phyloP scores from a whole-genome alignment of 2,797 vertebrate species.

The Malurus splendens region DNA sequence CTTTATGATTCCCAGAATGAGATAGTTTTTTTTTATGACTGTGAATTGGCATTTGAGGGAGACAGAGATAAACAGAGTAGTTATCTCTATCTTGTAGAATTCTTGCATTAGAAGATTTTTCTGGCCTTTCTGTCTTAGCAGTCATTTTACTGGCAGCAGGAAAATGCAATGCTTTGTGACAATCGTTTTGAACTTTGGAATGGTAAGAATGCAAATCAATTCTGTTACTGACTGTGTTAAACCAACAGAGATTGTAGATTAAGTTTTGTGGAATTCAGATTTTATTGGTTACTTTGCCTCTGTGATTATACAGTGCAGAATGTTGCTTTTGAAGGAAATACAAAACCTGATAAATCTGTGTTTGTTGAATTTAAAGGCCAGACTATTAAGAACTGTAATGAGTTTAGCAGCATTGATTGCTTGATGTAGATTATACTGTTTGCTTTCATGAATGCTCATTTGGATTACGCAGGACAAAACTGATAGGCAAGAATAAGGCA shows the following conservation, averaged over 20 bases:
- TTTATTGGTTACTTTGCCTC: neutral
- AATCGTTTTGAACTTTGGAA: neutral
- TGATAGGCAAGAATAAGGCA: neutral
- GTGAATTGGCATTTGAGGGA: neutral
- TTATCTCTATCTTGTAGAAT: neutral
- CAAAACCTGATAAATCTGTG: neutral
- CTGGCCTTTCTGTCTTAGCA: neutral
- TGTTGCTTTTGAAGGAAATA: neutral
- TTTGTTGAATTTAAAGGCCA: slow-evolving; percentile 9
- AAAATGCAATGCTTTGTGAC: neutral
- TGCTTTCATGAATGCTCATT: neutral
- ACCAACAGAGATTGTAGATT: neutral
- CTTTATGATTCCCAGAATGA: neutral
- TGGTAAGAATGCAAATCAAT: neutral
- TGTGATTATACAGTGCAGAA: neutral
- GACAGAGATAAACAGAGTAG: neutral
- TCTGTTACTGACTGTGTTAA: neutral
- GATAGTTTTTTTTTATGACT: neutral
- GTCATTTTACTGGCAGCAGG: neutral
- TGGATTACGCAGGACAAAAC: neutral
- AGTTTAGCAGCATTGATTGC: neutral
- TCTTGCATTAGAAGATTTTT: neutral
- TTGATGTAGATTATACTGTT: neutral
- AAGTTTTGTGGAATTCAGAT: neutral
- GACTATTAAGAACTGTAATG: neutral